Percentiles rank a stretch among this genome's conserved stretches.
Conservation (phyloP, 64 coral and sea anemone genomes). For the Actinia equina region DNA sequence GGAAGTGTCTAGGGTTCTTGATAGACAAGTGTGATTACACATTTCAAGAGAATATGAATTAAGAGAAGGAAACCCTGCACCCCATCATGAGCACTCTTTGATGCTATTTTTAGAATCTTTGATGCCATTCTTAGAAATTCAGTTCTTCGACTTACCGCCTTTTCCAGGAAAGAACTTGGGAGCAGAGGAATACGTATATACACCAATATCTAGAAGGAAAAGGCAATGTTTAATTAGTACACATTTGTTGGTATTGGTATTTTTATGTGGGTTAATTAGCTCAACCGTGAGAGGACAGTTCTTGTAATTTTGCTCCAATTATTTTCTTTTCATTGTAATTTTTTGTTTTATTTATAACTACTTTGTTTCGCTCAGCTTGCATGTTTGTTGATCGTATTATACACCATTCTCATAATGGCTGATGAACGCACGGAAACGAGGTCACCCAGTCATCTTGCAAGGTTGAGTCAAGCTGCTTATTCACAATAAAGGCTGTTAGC, state of each 20-base stretch:
- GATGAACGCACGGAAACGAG: no score
- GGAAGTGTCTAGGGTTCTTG: background rate
- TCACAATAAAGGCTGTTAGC: no score
- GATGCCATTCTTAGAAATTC: background rate
- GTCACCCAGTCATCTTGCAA: no score
- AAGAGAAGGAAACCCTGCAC: no score
- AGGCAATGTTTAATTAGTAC: background rate
- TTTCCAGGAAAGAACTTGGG: constrained; percentile 75
- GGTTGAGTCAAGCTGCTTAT: no score
- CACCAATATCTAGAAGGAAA: constrained; percentile 51
- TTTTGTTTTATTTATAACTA: background rate
- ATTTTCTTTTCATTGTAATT: background rate
- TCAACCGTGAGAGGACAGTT: no score
- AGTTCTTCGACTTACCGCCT: constrained; percentile 32
- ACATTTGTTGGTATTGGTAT: background rate
- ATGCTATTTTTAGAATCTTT: no score
- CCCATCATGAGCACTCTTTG: no score
- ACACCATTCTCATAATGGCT: no score
- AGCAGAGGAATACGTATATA: constrained; percentile 62
- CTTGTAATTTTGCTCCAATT: background rate
- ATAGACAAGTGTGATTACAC: background rate
- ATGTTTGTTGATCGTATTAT: no score
- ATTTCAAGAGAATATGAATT: background rate
- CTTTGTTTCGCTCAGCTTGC: no score
- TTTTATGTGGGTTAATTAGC: no score